Conservation (phyloP, 2,113 vertebrate genomes). For the Barbus barbus region DNA sequence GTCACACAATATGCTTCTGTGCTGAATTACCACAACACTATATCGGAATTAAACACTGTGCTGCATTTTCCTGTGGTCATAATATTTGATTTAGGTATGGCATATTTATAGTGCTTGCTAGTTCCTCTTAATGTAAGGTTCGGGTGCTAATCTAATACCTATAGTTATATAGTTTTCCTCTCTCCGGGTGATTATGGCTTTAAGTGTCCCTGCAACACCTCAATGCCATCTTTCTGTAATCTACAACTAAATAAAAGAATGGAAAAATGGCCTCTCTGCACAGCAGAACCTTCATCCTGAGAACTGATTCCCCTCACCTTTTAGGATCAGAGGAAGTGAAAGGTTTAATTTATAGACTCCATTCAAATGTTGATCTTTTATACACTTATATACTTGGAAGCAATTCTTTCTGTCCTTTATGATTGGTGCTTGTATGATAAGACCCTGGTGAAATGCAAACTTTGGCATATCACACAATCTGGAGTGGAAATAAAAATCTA, state of each 20-base stretch:
- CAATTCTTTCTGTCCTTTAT: neutral
- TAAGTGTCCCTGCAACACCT: neutral
- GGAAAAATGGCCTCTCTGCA: neutral
- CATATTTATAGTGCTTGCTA: neutral
- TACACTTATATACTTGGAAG: neutral
- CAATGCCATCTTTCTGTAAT: neutral
- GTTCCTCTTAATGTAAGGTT: neutral
- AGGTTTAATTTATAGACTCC: neutral
- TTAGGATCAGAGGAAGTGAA: neutral
- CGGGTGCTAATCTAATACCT: neutral
- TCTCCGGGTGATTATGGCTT: neutral
- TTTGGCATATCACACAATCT: neutral
- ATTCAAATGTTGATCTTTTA: neutral
- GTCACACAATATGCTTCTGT: constrained; percentile 12
- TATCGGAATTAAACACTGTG: neutral
- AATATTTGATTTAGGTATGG: neutral
- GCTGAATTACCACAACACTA: constrained; percentile 1
- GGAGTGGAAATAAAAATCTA: neutral
- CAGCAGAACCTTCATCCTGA: neutral
- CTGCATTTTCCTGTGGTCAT: neutral
- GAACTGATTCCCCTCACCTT: neutral
- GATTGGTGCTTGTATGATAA: neutral
- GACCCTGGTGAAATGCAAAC: neutral
- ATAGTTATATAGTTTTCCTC: neutral
- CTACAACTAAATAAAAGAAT: neutral